A percentile compares a stretch with the other conserved stretches of the same genome.
Conservation (phyloP, 2,888 invertebrate species). For the Listrodromus nycthemerus region DNA sequence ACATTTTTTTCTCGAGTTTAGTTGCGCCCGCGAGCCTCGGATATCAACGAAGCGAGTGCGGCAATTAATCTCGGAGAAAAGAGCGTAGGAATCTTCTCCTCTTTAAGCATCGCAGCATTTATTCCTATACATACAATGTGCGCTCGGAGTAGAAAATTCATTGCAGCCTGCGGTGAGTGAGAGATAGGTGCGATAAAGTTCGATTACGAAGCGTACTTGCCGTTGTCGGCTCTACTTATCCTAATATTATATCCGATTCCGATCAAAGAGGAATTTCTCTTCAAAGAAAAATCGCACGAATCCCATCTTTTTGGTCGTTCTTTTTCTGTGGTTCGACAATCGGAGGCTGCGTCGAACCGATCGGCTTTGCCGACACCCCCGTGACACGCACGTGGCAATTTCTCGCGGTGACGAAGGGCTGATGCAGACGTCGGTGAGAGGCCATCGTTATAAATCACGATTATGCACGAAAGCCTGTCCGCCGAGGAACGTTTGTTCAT, state of each 20-base stretch:
- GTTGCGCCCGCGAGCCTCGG: constrained; percentile 56
- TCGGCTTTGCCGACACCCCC: constrained; percentile 23
- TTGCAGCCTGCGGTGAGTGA: neutral
- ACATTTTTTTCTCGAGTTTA: constrained; percentile 36
- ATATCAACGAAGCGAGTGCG: constrained; percentile 61
- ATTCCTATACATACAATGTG: constrained; percentile 1
- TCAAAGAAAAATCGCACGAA: constrained; percentile 8
- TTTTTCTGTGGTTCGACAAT: neutral
- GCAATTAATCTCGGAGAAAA: constrained; percentile 71
- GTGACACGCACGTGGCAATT: constrained; percentile 57
- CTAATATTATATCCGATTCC: constrained; percentile 24
- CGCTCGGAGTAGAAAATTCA: constrained; percentile 24
- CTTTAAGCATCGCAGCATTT: constrained; percentile 1
- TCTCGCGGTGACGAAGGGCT: constrained; percentile 70
- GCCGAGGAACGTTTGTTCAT: constrained; percentile 66
- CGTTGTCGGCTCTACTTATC: constrained; percentile 44
- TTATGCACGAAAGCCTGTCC: constrained; percentile 72
- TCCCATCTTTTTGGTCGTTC: neutral
- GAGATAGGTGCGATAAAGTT: constrained; percentile 55
- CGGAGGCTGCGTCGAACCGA: neutral
- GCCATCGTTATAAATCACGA: constrained; percentile 76
- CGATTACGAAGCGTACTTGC: constrained; percentile 50
- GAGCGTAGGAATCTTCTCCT: constrained; percentile 53
- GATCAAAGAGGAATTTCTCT: constrained; percentile 3
- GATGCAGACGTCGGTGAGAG: constrained; percentile 70